Evolutionary conservation across 2,888 invertebrate genomes (phyloP), one percentile per base, ranked within the genome.

Genomic region (Ectobius pallidus): DNA sequence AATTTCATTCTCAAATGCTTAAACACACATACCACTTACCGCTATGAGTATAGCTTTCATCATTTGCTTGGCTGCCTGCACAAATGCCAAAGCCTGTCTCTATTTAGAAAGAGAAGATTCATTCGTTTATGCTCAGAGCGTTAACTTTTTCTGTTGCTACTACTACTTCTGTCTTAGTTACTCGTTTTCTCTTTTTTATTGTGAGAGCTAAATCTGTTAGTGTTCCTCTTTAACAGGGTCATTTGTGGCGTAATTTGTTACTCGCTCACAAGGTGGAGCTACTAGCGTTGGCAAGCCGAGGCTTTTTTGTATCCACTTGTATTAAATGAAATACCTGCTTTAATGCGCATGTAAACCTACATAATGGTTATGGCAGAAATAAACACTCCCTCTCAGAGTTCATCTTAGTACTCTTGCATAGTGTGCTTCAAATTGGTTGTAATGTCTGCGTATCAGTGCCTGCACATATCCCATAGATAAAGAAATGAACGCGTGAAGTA

Each of bases 191-290:
- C 52, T 49, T 39, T 39, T 14, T 39, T 39, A 9, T 39, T n/a
- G n/a, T 52, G 14, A 14, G 22, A 14, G 20, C 52, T 25, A 25
- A 25, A 52, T 52, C 52, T 52, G 52, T 52, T 52, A 52, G 52
- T 52, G 52, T 25, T 52, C 25, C 7, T 25, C 25, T 52, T 52
- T 52, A 52, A 52, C 52, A 25, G 52, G 25, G 25, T 52, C 25
- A 25, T 52, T 52, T 52, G 52, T 52, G 52, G 52, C 25, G 22
- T 25, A 52, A 52, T 52, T 52, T 52, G 52, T 52, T 52, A 52
- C 52, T 11, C 4, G 1, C 9, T 25, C 25, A 52, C 52, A 25
- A 25, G 25, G 52, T 46, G 11, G 22, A 11, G 25, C 52, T 52
- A 6, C 52, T 11, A 46, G 1, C 9, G 18, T 52, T 52, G 52